Conservation (phyloP, 2,888 invertebrate genomes). For the Pseudolycoriella hygida region DNA sequence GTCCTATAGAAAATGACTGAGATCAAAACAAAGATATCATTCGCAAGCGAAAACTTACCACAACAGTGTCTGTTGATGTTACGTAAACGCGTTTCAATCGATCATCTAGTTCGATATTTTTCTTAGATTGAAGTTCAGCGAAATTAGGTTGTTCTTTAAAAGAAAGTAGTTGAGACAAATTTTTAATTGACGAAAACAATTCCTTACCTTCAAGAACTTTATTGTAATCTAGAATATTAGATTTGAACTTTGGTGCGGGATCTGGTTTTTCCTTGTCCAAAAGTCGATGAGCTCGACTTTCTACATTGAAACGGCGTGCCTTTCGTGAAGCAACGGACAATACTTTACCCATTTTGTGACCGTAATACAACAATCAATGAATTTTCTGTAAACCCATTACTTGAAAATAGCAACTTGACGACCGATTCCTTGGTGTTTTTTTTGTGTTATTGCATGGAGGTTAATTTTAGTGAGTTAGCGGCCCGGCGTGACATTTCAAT, state of each 20-base stretch:
- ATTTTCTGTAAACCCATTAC: no score
- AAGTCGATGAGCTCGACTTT: conserved; percentile 53
- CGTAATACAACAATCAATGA: no score
- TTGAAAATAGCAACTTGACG: no score
- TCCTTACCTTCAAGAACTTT: conserved; percentile 34
- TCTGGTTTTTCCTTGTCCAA: conserved; percentile 45
- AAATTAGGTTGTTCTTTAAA: conserved; percentile 33
- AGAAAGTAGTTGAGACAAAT: conserved; percentile 6
- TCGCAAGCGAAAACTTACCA: not conserved
- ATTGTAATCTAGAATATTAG: conserved; percentile 42
- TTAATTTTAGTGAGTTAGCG: no score
- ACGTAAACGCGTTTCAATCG: conserved; percentile 58
- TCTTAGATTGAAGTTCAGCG: conserved; percentile 40
- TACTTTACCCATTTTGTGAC: conserved; percentile 55
- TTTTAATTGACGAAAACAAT: conserved; percentile 15
- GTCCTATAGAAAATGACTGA: not conserved
- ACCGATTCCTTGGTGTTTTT: no score
- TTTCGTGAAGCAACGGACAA: conserved; percentile 40
- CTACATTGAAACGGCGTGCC: conserved; percentile 50
- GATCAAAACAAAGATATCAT: no score
- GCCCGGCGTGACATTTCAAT: no score
- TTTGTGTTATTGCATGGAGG: no score
- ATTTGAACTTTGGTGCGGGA: conserved; percentile 49
- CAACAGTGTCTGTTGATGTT: conserved; percentile 35
- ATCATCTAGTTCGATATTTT: conserved; percentile 41